Evolutionary conservation across 2,113 vertebrate species (phyloP), one percentile per base, ranked within the genome.

Genomic region (Pangasianodon hypophthalmus): DNA sequence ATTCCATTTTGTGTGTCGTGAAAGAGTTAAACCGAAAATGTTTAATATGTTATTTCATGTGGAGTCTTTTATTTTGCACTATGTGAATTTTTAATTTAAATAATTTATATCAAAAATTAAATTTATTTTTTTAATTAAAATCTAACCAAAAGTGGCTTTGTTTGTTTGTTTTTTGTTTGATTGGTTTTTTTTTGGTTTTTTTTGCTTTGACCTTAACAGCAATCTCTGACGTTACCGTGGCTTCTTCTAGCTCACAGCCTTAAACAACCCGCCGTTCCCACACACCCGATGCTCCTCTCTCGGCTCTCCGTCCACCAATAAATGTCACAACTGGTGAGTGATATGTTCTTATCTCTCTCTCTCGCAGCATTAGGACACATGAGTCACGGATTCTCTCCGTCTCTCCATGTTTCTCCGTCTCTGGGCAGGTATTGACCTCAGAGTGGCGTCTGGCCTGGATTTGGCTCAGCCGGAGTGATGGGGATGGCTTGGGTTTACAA

Each of bases 401-500:
- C 79, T 88, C 79, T 58, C 62, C 41, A 8, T 82, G 32, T 89
- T 54, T 81, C 58, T 79, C 80, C 3, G 44, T 82, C 62, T 88
- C 79, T 60, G 69, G 48, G 88, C 91, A 90, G 87, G 88, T 90
- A 90, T 46, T 92, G 89, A 90, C 85, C 85, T 89, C 80, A 80
- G 85, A 3, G 81, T 89, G 87, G 87, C 71, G 62, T 92, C 91
- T 92, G 85, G 84, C 79, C 56, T 92, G 89, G 71, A 87, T 94
- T 90, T 95, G 96, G 96, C 96, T 95, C 95, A 94, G 95, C 96
- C 96, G 96, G 96, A 96, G 96, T 94, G 85, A 87, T 85, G 91
- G 81, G 88, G 89, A 92, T 90, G 93, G 97, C 96, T 96, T 97
- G 97, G 97, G 97, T 98, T 98, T 98, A 97, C 97, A 97, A 97